Base-by-base conservation (phyloP, 2,113 vertebrate species). In the Solea senegalensis region DNA sequence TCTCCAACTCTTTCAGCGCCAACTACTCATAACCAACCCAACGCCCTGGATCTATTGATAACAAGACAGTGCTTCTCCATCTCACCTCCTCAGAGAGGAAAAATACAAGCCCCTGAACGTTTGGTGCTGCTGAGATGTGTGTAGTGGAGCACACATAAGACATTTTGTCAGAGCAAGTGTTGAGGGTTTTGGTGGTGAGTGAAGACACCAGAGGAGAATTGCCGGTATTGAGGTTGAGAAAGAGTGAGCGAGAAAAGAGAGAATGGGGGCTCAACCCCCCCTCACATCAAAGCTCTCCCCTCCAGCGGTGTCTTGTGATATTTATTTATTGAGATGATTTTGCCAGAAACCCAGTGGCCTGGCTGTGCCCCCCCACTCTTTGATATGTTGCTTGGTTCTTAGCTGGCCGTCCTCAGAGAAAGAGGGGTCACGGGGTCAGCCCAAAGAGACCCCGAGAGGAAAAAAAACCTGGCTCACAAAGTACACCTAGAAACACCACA, bases 241-340 rank as follows among this genome's bases (percentile, higher is more conserved):
- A 81, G 77, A 87, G 74, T 80, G 85, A 83, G 86, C 77, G 72
- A 82, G 78, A 82, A 91, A 61, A 91, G 80, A 90, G 80, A 87
- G 80, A 88, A 79, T 78, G 80, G 90, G 34, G 88, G 86, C 84
- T 83, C 80, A 85, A 85, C 89, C 86, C 89, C 85, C 57, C 34
- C 34, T 6, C 85, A 89, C 90, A 89, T 93, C 90, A 92, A 93
- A 93, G 91, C 86, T 56, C 67, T 89, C 54, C 90, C 92, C 89
- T 89, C 80, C 86, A 90, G 91, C 90, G 62, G 66, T 89, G 79
- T 91, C 91, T 93, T 92, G 87, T 91, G 90, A 92, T 92, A 92
- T 93, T 92, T 92, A 93, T 92, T 92, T 93, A 93, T 92, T 92
- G 88, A 91, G 90, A 93, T 92, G 91, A 92, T 93, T 93, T 91